Evolutionary conservation across 1,140 invertebrate genomes (phyloP).

Genomic region (Sipha flava): DNA sequence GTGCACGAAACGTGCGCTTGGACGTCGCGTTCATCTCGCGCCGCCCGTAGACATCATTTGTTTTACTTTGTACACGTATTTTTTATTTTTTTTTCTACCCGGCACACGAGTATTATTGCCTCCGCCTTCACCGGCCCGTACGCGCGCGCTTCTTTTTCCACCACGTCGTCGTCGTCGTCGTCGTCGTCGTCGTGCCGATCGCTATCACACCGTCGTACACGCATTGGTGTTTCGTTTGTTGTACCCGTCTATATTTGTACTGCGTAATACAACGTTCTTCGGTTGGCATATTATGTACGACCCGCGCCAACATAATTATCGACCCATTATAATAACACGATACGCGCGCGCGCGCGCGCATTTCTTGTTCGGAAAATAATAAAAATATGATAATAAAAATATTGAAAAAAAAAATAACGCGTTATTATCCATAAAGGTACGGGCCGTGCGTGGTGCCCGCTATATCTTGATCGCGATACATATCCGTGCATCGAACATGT

Average conservation of each 20-base stretch:
- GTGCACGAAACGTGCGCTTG: too few species aligned
- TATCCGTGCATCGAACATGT: not conserved
- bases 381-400: not conserved
- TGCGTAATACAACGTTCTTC: not conserved
- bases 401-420: not conserved
- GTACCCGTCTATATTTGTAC: not conserved
- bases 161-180: not conserved
- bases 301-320: constrained; percentile 5
- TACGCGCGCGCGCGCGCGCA: not conserved
- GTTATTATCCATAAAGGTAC: not conserved
- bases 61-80: constrained; percentile 1
- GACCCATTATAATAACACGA: constrained; percentile 11
- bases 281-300: not conserved
- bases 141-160: not conserved
- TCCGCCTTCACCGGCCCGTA: too few species aligned
- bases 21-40: not conserved
- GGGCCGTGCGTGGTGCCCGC: not conserved
- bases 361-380: not conserved
- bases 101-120: not conserved
- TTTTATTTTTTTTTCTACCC: not conserved
- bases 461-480: not conserved
- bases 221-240: not conserved
- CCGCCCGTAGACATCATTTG: not conserved
- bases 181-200: not conserved
- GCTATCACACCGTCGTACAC: not conserved